These are phyloP conservation scores for Nesometra sesokonis DNA, from an alignment of 35 echinoderm and acorn worm species.

Conservation along the genomic window DNA sequence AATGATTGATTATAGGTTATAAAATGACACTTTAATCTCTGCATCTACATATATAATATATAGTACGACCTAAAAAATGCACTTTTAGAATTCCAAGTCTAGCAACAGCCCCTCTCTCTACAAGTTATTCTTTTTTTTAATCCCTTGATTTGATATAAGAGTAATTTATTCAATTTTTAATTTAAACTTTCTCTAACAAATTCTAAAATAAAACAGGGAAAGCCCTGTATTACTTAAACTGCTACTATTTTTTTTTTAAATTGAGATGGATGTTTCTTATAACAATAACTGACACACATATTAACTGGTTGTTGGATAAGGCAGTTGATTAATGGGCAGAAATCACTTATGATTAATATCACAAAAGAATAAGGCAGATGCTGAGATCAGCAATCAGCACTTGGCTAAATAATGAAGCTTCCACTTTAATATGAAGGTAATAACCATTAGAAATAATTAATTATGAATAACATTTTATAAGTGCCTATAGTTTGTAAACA, in stretches of 20 bases:
- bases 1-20: no score
- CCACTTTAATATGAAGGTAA: no score
- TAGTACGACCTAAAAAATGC: no score
- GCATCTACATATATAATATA: no score
- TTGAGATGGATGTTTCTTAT: background rate
- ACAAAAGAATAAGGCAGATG: background rate
- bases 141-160: no score
- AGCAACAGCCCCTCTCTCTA: no score
- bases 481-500: no score
- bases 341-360: background rate
- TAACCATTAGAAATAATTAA: background rate
- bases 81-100: no score
- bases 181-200: background rate
- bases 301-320: no score
- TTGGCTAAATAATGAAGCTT: background rate
- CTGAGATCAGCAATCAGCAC: background rate
- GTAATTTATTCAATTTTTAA: background rate
- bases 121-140: no score
- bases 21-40: no score
- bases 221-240: background rate
- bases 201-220: background rate
- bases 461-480: background rate
- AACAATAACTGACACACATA: no score
- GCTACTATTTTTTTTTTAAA: background rate
- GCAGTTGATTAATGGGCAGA: background rate